A percentile compares a stretch with the other conserved stretches of the same genome.
Conservation (phyloP, 2,113 vertebrate genomes). For the Capricornis sumatraensis region DNA sequence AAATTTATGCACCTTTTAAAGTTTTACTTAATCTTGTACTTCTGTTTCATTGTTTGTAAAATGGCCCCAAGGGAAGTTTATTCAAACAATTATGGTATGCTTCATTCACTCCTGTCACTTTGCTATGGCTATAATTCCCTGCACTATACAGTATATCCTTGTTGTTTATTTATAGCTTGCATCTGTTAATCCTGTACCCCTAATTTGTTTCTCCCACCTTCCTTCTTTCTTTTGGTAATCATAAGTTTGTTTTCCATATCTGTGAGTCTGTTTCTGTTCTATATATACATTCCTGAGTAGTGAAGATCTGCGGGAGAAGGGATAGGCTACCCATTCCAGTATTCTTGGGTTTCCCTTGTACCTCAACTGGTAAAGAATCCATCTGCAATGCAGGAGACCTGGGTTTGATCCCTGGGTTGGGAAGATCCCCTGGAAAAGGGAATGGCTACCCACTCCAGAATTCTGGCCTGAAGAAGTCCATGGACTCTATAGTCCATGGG, state of each 20-base stretch:
- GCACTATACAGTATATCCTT: not conserved
- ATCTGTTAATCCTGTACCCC: not conserved
- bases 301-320: accelerated
- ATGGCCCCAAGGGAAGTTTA: not conserved
- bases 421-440: not conserved
- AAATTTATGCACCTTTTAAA: not conserved
- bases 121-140: not conserved
- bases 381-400: not conserved
- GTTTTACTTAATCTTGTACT: not conserved
- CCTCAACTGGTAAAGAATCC: not conserved
- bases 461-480: not conserved
- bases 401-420: not conserved
- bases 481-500: not conserved
- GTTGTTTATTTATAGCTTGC: not conserved
- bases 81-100: not conserved
- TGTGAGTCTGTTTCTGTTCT: not conserved
- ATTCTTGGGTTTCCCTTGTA: not conserved
- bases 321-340: not conserved
- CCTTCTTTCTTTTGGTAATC: not conserved
- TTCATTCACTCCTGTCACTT: not conserved
- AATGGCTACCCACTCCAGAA: not conserved
- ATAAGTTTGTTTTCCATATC: not conserved
- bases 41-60: not conserved
- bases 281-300: not conserved
- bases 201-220: not conserved